Base-by-base conservation (phyloP, 2,888 invertebrate species). In the Eupeodes latifasciatus region DNA sequence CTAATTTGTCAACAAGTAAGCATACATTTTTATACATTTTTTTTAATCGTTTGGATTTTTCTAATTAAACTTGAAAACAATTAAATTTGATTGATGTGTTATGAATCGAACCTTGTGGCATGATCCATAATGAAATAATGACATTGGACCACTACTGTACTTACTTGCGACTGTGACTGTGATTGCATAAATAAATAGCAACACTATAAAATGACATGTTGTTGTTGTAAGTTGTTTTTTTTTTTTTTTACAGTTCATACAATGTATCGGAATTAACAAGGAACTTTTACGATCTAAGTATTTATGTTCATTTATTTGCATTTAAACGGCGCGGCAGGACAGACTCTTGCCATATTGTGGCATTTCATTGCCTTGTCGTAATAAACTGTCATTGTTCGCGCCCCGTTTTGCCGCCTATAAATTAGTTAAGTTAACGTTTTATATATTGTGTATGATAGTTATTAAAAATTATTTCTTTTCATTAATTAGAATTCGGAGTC, bases 1-100 rank as follows among this genome's bases (percentile, higher is more conserved):
- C 87, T 85, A 88, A 88, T 88, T 84, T 88, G 87, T 88, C 85
- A 88, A 85, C 85, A 81, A 85, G 85, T 59, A 27, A 27, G 47
- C 80, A 72, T 53, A 59, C 4, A 11, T 47, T 27, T 27, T 66
- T 49, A 64, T 47, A 11, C 34, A 49, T 66, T 44, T 12, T 83
- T 80, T 12, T 83, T 80, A 76, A 84, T 72, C 61, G 77, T 51
- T 49, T 66, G 44, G 77, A 85, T 77, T 55, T 71, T 53, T 88
- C 81, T 81, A 88, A 88, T 85, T 81, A 81, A 88, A 88, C 69
- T 72, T 59, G 51, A 81, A 62, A 88, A 88, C 88, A 78, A 88
- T 88, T 81, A 88, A 85, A 78, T 71, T 27, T 85, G 85, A 88
- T 85, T 85, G 81, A 88, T 88, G 88, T 75, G 1, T 55, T 64